Evolutionary conservation across 1,140 invertebrate genomes (phyloP), one percentile per base, ranked within the genome.

Genomic region (Thaumetopoea pityocampa): DNA sequence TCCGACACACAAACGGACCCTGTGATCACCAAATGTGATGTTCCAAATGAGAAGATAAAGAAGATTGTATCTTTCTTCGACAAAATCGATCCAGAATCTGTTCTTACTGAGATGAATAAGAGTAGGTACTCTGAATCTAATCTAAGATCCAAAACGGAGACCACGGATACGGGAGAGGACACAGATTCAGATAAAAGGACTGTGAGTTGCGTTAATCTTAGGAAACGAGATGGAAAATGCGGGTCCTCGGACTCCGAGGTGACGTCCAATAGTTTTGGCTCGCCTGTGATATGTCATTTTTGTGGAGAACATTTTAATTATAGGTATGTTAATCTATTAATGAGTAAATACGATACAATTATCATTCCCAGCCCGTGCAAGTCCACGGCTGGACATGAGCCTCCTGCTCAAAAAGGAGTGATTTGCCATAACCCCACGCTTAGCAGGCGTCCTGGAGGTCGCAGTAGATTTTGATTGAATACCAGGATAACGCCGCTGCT

Each of bases 1-100:
- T 67, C 54, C 38, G 34, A 62, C 24, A 79, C 74, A 1, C 78
- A 82, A 51, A 82, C 74, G 0, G 74, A 82, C 0, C 64, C 73
- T 0, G 61, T 72, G 18, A 5, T 53, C 1, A 19, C 51, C 0
- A 68, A 67, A 55, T 48, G 35, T 14, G 59, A 67, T 1, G 50
- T 76, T 0, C 65, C 62, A 6, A 74, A 79, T 43, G 76, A 80
- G 1, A 80, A 82, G 36, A 35, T 82, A 3, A 78, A 78, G 41
- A 80, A 80, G 27, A 76, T 79, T 1, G 68, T 82, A 0, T 82
- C 78, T 0, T 82, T 82, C 27, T 79, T 82, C 20, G 78, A 82
- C 14, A 79, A 76, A 43, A 63, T 82, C 0, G 64, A 79, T 28
- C 59, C 68, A 0, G 64, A 76, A 2, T 57, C 72, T 24, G 49